phyloP scores from a whole-genome alignment of 2,797 vertebrate genomes.

The Cottoperca gobio region DNA sequence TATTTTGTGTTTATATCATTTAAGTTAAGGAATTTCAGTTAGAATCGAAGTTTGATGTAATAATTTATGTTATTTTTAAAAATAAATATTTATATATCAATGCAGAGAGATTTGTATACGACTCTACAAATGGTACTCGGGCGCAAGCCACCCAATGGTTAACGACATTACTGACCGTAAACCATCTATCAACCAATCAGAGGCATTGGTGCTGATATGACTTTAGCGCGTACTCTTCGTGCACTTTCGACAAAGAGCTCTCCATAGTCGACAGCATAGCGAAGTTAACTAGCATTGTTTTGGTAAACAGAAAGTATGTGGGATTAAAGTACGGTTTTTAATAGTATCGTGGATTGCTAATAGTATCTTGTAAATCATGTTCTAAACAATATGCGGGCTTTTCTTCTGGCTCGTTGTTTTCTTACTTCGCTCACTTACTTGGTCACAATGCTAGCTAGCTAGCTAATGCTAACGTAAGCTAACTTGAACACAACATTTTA shows the following conservation, averaged over 20 bases:
- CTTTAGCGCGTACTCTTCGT: constrained; percentile 61
- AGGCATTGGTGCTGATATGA: constrained; percentile 11
- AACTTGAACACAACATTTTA: constrained; percentile 8
- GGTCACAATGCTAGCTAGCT: constrained; percentile 48
- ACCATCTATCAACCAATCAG: constrained; percentile 59
- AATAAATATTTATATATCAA: neutral
- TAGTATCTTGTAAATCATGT: rapidly evolving
- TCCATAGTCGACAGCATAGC: constrained; percentile 6
- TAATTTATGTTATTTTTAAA: neutral
- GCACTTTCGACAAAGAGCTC: constrained; percentile 37
- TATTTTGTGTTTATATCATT: neutral
- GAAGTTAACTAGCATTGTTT: constrained; percentile 45
- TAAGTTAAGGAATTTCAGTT: neutral
- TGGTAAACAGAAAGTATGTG: neutral
- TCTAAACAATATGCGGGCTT: rapidly evolving
- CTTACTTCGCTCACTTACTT: constrained; percentile 8
- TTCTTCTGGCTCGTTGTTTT: neutral
- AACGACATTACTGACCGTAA: constrained; percentile 42
- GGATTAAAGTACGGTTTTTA: neutral
- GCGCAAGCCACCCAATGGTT: constrained; percentile 55
- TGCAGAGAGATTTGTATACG: no score
- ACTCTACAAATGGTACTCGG: no score
- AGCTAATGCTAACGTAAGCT: constrained; percentile 61
- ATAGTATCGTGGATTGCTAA: rapidly evolving
- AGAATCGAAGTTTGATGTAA: neutral